Evolutionary conservation across 1,140 invertebrate genomes (phyloP), one percentile per base, ranked within the genome.

Genomic region (Listronotus oregonensis): DNA sequence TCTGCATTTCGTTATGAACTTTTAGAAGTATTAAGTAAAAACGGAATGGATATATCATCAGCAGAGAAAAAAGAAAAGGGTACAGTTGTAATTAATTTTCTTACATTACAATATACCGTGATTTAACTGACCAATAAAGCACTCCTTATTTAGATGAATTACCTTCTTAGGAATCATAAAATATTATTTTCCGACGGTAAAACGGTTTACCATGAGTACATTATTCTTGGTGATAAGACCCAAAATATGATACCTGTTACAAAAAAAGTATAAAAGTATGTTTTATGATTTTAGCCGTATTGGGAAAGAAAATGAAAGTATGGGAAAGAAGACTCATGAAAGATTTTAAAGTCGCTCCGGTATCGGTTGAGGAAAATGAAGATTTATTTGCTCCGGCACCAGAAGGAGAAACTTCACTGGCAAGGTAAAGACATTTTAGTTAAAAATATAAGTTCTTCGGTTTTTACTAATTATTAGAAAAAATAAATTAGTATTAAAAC

Each of bases 281-380:
- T 46, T 46, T 27, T 18, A 27, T 11, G 17, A 31, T 73, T 73
- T 15, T 69, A 89, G 87, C 83, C 50, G 80, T 86, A 10, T 78
- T 89, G 12, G 90, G 88, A 0, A 89, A 89, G 71, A 89, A 88
- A 60, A 90, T 90, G 81, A 89, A 89, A 73, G 80, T 91, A 0
- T 92, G 91, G 90, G 91, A 94, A 73, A 82, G 92, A 31, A 82
- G 89, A 0, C 79, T 94, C 32, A 91, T 94, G 88, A 92, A 91
- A 77, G 91, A 92, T 75, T 94, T 94, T 81, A 90, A 92, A 73
- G 89, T 94, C 27, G 85, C 89, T 0, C 87, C 90, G 0, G 84
- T 91, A 8, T 80, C 84, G 37, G 74, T 81, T 3, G 81, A 86
- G 0, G 85, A 86, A 62, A 84, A 85, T 21, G 77, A 74, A 27